Conservation (phyloP, 2,888 invertebrate genomes). For the Microchrysa polita region DNA sequence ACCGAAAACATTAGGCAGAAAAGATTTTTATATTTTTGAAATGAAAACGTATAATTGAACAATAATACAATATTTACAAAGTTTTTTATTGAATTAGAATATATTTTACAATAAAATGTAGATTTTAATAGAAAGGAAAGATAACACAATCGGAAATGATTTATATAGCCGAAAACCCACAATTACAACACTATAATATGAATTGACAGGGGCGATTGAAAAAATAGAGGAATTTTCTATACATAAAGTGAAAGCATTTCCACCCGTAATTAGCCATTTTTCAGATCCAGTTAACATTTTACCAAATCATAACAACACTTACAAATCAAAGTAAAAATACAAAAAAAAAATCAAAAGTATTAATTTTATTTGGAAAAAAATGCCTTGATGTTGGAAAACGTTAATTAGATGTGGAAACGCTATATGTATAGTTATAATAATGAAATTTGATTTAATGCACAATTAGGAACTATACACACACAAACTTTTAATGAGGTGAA, state of each 20-base stretch:
- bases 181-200: slow-evolving; percentile 31
- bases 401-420: no score
- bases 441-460: slow-evolving; percentile 2
- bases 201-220: not conserved
- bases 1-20: slow-evolving; percentile 28
- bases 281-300: no score
- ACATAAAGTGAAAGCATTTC: not conserved
- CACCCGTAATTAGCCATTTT: no score
- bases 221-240: not conserved
- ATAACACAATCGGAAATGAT: slow-evolving; percentile 38
- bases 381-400: no score
- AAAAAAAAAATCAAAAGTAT: no score
- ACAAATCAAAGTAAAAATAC: no score
- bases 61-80: slow-evolving; percentile 49
- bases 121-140: slow-evolving; percentile 26
- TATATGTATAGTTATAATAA: no score
- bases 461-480: slow-evolving; percentile 21
- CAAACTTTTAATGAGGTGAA: slow-evolving; percentile 35
- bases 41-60: slow-evolving; percentile 28
- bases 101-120: slow-evolving; percentile 41
- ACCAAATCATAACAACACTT: no score
- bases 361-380: no score
- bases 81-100: slow-evolving; percentile 44
- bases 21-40: slow-evolving; percentile 49
- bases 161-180: not conserved